Evolutionary conservation across 2,888 invertebrate genomes (phyloP), one percentile per base, ranked within the genome.

Genomic region (Carpatolechia fugitivella): DNA sequence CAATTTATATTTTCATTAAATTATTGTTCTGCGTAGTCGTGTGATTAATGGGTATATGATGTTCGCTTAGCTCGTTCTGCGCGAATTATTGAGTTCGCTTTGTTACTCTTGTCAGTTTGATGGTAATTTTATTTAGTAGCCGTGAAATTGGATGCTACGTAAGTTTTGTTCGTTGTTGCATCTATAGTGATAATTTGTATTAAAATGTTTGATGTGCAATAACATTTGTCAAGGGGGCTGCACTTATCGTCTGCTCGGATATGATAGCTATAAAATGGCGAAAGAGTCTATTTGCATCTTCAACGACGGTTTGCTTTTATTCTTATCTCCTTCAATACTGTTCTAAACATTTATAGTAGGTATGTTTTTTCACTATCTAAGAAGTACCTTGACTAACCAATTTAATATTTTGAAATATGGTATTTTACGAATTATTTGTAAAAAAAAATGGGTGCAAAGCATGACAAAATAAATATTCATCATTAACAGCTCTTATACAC

Each of bases 41-140:
- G 66, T 82, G 82, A 85, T 83, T 78, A 83, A 83, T 79, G 73
- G 61, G 66, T 41, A 62, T 72, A 36, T 72, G 70, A 64, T 68
- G 71, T 70, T 78, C 74, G 71, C 64, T 66, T 69, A 74, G 78
- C 82, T 86, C 78, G 82, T 86, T 85, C 78, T 70, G 66, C 63
- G 79, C 78, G 73, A 87, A 82, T 86, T 87, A 89, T 88, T 83
- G 78, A 78, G 77, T 82, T 69, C 83, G 82, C 85, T 88, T 86
- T 85, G 84, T 87, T 82, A 82, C 71, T 73, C 73, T n/a, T 83
- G 87, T 80, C 84, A 74, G 78, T 69, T 72, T 67, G 77, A 71
- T 79, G 86, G 72, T 83, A 88, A 90, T 89, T 90, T 89, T 88
- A 84, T 89, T 88, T 88, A 89, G 80, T 80, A 78, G 56, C 84